Evolutionary conservation across 2,888 invertebrate species (phyloP), one percentile per base, ranked within the genome.

Genomic region (Synanthedon andrenaeformis): DNA sequence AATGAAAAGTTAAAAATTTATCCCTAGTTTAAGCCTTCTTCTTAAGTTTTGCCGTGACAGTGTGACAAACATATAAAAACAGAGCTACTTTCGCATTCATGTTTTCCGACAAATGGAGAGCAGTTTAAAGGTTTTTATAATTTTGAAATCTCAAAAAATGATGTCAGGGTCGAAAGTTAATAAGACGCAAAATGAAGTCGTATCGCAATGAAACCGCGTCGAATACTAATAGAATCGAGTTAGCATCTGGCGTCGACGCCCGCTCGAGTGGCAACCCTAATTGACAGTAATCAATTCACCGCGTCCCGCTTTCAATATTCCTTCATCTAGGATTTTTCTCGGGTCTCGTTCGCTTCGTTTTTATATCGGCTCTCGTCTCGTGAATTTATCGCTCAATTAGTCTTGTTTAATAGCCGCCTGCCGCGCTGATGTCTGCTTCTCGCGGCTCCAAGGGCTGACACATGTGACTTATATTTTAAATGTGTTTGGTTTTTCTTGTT

Each of bases 321-420:
- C 84, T 69, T 74, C 75, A 72, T 72, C 74, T 74, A 73, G 71
- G 72, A 80, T 77, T 78, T 76, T 75, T 83, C 76, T 74, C 69
- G 70, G 76, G 74, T 79, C 79, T 78, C 78, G 77, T 82, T 82
- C 79, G 69, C 72, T 72, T 70, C 79, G 79, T 82, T 83, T 83
- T 84, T 84, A 81, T 78, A 77, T 79, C 82, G 81, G 74, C 74
- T 77, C 82, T 76, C 81, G 80, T 78, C 82, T 80, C 75, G 74
- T 78, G 83, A 84, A 88, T 88, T 88, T 88, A 88, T 88, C 86
- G 88, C 88, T 88, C 88, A 88, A 88, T 88, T 88, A 88, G 88
- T 88, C 88, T 88, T 88, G 86, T 88, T 88, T 88, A 88, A 88
- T 88, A 87, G 88, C 84, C 77, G 85, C 85, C 85, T 80, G 85